Evolutionary conservation across 2,888 invertebrate genomes (phyloP), one percentile per base, ranked within the genome.

Genomic region (Argynnis bischoffii): DNA sequence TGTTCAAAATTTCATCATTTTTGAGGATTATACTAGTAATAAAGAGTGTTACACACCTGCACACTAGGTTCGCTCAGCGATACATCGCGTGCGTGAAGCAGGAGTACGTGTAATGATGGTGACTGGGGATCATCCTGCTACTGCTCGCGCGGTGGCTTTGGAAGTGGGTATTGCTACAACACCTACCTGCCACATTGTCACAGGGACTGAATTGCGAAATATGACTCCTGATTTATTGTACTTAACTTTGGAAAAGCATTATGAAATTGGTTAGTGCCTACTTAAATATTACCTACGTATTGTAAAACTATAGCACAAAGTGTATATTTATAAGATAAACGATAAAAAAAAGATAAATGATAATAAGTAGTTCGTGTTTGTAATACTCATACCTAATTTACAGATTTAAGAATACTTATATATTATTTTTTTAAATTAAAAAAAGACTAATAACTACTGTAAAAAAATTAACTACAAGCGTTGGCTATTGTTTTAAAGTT

Each of bases 41-140:
- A 26, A 26, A 26, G 26, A 41, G 35, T 41, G 11, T 41, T 41
- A 41, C 8, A 41, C 35, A 41, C 8, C 11, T 41, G 35, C 11
- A 41, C 35, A 41, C 35, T 16, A 92, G 92, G 92, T 92, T 1
- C 69, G 76, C 3, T 77, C 77, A 46, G 96, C 96, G 1, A 95
- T 95, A n/a, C 76, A 81, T 15, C 93, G 95, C 63, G 96, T 96
- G 73, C 94, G 95, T 35, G 94, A 93, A 16, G 96, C 97, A 1
- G 96, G 96, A 6, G 97, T 98, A 67, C 95, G 96, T 57, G 95
- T 95, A 13, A 94, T 96, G 78, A 96, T 96, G 96, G 95, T 96
- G 5, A 96, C 96, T 0, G 96, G 96, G n/a, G 97, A 97, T 85
- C 96, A 97, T 86, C 96, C 96, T 0, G 94, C 95, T 63, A 97